Conservation (phyloP, 2,888 invertebrate genomes). For the Dexiosoma caninum region DNA sequence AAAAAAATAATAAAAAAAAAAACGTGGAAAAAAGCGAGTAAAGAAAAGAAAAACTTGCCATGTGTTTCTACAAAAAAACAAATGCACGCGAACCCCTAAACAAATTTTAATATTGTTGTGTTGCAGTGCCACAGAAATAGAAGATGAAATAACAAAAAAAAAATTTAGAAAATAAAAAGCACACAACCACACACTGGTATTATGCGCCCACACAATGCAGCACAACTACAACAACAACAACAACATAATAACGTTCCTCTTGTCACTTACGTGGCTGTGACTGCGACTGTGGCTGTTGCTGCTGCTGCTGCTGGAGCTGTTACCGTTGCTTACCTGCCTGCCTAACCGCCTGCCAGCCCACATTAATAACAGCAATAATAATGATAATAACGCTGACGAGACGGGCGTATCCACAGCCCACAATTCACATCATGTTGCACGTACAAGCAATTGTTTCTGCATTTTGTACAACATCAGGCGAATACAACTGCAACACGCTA, state of each 20-base stretch:
- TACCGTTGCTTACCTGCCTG: neutral
- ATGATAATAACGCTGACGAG: constrained; percentile 47
- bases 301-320: neutral
- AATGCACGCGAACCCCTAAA: constrained; percentile 60
- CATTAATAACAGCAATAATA: constrained; percentile 41
- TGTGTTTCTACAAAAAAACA: constrained; percentile 42
- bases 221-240: too few relatives aligned
- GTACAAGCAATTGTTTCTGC: constrained; percentile 31
- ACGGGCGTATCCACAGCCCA: constrained; percentile 48
- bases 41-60: too few relatives aligned
- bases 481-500: constrained; percentile 24
- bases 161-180: neutral
- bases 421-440: constrained; percentile 34
- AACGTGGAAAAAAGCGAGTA: neutral
- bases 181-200: neutral
- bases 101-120: constrained; percentile 17
- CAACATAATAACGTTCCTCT: constrained; percentile 6
- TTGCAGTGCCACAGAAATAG: constrained; percentile 12
- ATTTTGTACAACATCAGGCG: constrained; percentile 5
- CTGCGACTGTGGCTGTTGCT: neutral
- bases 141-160: neutral
- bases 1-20: neutral
- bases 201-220: constrained; percentile 35
- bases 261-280: constrained; percentile 18
- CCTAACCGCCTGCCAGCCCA: neutral